Base-by-base conservation (phyloP, 2,113 vertebrate genomes). In the Hippocampus guttulatus region DNA sequence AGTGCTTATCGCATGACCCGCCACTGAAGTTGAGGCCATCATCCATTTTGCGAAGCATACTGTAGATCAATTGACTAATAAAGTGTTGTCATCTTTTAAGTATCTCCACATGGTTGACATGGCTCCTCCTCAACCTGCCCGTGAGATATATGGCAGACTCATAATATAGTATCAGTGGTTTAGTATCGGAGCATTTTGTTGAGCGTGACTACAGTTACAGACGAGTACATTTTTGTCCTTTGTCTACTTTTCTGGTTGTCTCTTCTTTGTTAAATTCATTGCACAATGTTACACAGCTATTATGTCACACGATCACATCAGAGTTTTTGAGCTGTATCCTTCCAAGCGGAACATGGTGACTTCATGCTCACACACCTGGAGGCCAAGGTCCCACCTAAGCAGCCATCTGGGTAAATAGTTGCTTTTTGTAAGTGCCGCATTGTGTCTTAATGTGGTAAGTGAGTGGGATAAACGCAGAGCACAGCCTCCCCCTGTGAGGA, bases 381-480 rank as follows among this genome's bases (percentile, higher is more conserved):
- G n/a, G n/a, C 43, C 45, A 2, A 43, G n/a, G n/a, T 8, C 23
- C 64, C 12, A 65, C 64, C 12, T 49, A 47, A 47, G 43, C 64
- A 79, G 70, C 81, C 86, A 84, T 77, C 81, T 88, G 81, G 74
- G 60, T 81, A 74, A 84, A 82, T 77, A 70, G 68, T 58, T 62
- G 38, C 2, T 15, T 83, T 83, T 80, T 85, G 84, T 80, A 85
- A 85, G 77, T 68, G 70, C 70, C 18, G 67, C 71, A 78, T 70
- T 84, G 85, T 86, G 70, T 38, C 75, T 67, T 79, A 73, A 71
- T 82, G 80, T 82, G 85, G 60, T 79, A 80, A 80, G 75, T 82
- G 65, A 85, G 74, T 81, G 83, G 81, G 87, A 85, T 86, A 87
- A 85, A 79, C 78, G 76, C 82, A 79, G 73, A 75, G 38, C 16